phyloP scores from a whole-genome alignment of 1,140 invertebrate genomes.

The Drosophila pseudoobscura region DNA sequence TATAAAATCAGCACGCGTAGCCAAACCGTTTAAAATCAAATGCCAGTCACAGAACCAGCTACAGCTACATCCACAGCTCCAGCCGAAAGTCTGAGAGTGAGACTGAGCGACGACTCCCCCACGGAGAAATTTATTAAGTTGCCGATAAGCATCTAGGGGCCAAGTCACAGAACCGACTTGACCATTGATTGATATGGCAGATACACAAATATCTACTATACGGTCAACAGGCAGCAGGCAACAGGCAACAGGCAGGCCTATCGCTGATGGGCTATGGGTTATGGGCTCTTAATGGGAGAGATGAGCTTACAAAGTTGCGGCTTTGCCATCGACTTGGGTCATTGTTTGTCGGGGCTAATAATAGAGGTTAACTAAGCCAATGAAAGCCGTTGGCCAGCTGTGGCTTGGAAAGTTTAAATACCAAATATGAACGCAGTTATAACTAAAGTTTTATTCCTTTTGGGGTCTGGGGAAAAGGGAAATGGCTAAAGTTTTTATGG shows the following conservation, averaged over 20 bases:
- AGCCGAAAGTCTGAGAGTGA: neutral
- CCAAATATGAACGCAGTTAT: slow-evolving; percentile 44
- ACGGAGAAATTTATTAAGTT: slow-evolving; percentile 76
- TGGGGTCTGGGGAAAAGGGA: slow-evolving; percentile 5
- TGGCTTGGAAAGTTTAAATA: slow-evolving; percentile 33
- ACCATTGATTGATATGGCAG: slow-evolving; percentile 70
- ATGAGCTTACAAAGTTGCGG: slow-evolving; percentile 35
- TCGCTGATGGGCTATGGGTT: slow-evolving; percentile 26
- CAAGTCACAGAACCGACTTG: slow-evolving; percentile 37
- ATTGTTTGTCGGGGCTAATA: slow-evolving; percentile 55
- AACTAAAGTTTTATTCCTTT: slow-evolving; percentile 29
- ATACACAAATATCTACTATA: slow-evolving; percentile 11
- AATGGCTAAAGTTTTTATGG: slow-evolving; percentile 29
- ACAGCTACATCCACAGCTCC: slow-evolving; percentile 4
- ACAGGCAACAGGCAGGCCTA: slow-evolving; percentile 27
- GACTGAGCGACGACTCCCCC: slow-evolving; percentile 50
- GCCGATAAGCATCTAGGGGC: slow-evolving; percentile 67
- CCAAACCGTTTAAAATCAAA: slow-evolving; percentile 73
- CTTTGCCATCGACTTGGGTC: slow-evolving; percentile 15
- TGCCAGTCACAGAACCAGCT: slow-evolving; percentile 30
- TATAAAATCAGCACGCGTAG: slow-evolving; percentile 79
- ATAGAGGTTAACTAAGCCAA: slow-evolving; percentile 74
- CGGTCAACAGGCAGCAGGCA: slow-evolving; percentile 19
- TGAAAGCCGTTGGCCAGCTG: slow-evolving; percentile 47
- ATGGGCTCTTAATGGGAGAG: slow-evolving; percentile 54